Evolutionary conservation across 92 coral and sea anemone genomes (phyloP).

Genomic region (Pocillopora grandis): DNA sequence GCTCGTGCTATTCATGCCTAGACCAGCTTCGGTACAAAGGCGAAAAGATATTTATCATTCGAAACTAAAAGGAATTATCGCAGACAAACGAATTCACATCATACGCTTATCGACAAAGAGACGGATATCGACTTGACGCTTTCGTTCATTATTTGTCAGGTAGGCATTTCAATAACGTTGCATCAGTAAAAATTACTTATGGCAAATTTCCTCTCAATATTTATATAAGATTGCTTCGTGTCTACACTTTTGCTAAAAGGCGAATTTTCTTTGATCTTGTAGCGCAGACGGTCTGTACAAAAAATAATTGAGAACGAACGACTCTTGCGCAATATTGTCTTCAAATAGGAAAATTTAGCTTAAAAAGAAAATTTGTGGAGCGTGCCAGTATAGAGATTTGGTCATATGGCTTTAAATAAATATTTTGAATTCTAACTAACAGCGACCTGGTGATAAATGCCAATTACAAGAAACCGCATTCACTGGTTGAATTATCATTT

Average conservation of each 20-base stretch:
- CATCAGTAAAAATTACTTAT: not conserved
- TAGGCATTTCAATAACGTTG: not conserved
- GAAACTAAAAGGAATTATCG: not conserved
- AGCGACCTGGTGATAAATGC: not conserved
- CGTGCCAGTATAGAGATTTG: not conserved
- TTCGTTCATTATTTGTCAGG: slow-evolving; percentile 3
- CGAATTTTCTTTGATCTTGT: too few species aligned
- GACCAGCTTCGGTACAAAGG: not conserved
- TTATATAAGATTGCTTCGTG: not conserved
- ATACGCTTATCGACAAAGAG: slow-evolving; percentile 11
- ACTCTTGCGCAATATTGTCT: too few species aligned
- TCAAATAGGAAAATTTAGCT: not conserved
- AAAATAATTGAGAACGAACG: too few species aligned
- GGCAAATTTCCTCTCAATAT: too few species aligned
- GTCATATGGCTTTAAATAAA: not conserved
- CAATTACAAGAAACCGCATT: not conserved
- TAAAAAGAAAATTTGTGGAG: not conserved
- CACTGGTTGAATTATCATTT: not conserved
- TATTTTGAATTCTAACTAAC: not conserved
- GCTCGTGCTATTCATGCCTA: not conserved
- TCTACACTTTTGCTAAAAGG: not conserved
- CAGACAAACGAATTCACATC: slow-evolving; percentile 25
- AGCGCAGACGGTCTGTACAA: too few species aligned
- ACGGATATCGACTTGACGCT: not conserved
- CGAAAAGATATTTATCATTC: not conserved